Conservation (phyloP, 2,888 invertebrate genomes). For the Minunthozetes semirufus region DNA sequence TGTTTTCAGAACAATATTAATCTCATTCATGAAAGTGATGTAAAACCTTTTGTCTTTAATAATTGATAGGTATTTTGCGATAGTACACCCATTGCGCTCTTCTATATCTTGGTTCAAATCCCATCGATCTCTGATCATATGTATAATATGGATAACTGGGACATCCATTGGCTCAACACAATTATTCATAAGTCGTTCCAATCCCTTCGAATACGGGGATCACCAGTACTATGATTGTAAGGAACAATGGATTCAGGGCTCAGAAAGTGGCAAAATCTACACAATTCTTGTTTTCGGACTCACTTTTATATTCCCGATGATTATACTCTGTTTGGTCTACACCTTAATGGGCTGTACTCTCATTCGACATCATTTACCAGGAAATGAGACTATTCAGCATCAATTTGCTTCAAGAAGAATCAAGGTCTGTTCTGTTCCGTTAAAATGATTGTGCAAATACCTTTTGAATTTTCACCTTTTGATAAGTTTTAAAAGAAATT, state of each 20-base stretch:
- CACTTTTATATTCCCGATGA: conserved; percentile 49
- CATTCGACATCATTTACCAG: conserved; percentile 50
- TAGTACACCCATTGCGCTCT: conserved; percentile 48
- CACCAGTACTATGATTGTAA: conserved; percentile 39
- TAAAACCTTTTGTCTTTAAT: not conserved
- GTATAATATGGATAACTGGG: conserved; percentile 50
- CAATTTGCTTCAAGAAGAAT: conserved; percentile 46
- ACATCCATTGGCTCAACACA: conserved; percentile 48
- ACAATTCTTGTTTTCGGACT: conserved; percentile 46
- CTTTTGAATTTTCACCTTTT: conserved; percentile 37
- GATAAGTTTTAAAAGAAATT: no score
- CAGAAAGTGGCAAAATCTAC: conserved; percentile 41
- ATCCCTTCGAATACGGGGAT: conserved; percentile 43
- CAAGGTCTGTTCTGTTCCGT: conserved; percentile 1
- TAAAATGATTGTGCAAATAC: conserved; percentile 38
- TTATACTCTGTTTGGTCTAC: conserved; percentile 50
- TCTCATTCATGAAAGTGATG: no score
- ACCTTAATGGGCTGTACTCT: conserved; percentile 49
- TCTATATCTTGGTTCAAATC: conserved; percentile 49
- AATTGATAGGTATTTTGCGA: conserved; percentile 46
- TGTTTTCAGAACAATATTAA: no score
- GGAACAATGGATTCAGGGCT: conserved; percentile 39
- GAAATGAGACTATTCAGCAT: conserved; percentile 50
- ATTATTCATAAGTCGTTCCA: conserved; percentile 47
- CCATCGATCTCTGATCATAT: conserved; percentile 48